Evolutionary conservation across 2,888 invertebrate genomes (phyloP), one percentile per base, ranked within the genome.

Genomic region (Deilephila porcellus): DNA sequence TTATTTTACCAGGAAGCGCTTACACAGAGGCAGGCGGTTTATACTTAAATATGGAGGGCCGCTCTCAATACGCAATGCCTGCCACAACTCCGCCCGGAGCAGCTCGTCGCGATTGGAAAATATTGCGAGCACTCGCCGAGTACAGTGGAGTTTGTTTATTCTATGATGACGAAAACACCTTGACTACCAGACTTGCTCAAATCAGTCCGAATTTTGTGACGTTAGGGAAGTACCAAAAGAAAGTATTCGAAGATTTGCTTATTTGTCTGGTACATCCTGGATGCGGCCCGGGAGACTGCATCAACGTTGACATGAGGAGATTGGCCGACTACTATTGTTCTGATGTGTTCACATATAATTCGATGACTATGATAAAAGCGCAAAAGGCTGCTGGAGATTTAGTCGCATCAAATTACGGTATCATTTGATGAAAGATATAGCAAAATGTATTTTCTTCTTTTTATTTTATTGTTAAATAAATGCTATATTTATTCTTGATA

Each of bases 101-200:
- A 90, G 99, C 99, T 0, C 96, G 99, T 63, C 97, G 97, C 79
- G 99, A 99, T 89, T 99, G 99, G 99, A 99, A 99, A 93, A 98
- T 99, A 80, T 95, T 99, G 78, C 87, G 92, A 59, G 94, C 94
- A 1, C 74, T 94, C 20, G 91, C 92, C 0, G 92, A 93, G 76
- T 92, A 87, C 74, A 83, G 86, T 63, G 86, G 87, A 1, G 73
- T 91, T 32, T 81, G 82, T 73, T 74, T 93, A 59, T 83, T 77
- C 75, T 94, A 93, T 71, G 81, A 81, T 60, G 91, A 93, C 74
- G 76, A 82, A 29, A 77, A 75, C 60, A 82, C 88, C 1, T 78
- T 94, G 20, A 83, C 82, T 62, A 79, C 79, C 53, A 86, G 94
- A 72, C 80, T 94, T 79, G 82, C 79, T 0, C 88, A 93, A 79